Base-by-base conservation (phyloP, 2,113 vertebrate species). In the Electrona antarctica region DNA sequence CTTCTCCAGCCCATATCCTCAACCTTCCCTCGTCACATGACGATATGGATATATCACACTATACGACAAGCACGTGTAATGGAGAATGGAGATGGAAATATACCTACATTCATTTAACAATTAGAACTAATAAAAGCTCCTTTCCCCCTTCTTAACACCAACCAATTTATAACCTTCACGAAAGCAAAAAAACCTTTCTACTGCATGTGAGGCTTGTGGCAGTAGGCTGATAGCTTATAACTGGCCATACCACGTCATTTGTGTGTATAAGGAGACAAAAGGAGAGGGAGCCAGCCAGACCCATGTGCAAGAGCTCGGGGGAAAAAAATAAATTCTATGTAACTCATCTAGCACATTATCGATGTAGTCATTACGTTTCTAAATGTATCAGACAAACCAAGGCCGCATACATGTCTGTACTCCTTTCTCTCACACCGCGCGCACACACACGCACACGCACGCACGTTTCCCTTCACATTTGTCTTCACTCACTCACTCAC, bases 351-450 rank as follows among this genome's bases (percentile, higher is more conserved):
- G 83, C 86, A 87, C 84, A 67, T 64, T 85, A 88, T 88, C 81
- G 84, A 85, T 85, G 82, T 54, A 82, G 78, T 87, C 81, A 85
- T 87, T 89, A 89, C 73, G 77, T 73, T 21, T 84, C 68, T 83
- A 74, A 78, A 84, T 79, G 86, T 64, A 80, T 79, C 75, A 80
- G 67, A 62, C 67, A 81, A 84, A 74, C 60, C 80, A 83, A 80
- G 77, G 78, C 85, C 72, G 84, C 74, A 71, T 85, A 73, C 75
- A 71, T 78, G 45, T 75, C 67, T 76, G 8, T 69, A 52, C 74
- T 49, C 41, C 55, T 70, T 55, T 67, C 10, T 60, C 67, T 54
- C 51, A 2, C 59, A 47, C 41, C 2, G 1, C 57, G 3, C 9
- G 3, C 57, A 29, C 57, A 9, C 59, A 60, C 59, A 41, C 45